Base-by-base conservation (phyloP, 1,140 invertebrate species). In the Hylaeus volcanicus region DNA sequence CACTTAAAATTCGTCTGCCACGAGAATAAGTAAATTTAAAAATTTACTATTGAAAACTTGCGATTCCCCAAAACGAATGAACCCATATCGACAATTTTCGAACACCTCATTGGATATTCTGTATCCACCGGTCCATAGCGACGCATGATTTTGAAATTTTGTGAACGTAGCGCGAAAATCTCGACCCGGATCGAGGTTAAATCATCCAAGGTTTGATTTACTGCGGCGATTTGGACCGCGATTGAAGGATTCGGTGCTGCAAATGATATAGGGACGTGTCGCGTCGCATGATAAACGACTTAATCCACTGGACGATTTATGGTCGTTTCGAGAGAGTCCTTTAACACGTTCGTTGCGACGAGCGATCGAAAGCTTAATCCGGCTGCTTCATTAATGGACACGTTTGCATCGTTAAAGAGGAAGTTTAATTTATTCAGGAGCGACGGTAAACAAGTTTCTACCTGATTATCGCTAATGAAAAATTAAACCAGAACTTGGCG, bases 221-320 rank as follows among this genome's bases (percentile, higher is more conserved):
- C 5, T 68, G 48, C n/a, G 8, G 58, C 14, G 60, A 48, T 56
- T 64, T 56, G 39, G 60, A 64, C 73, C 69, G 4, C 51, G 69
- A 73, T 65, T 9, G 76, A 79, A 73, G 70, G 74, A 68, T 69
- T 60, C 43, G 26, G 53, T 8, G 15, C 51, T n/a, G 26, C 26
- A 41, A 72, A 53, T 53, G 76, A 72, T 72, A 72, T 14, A 63
- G 48, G 4, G 58, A 63, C 68, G 76, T 58, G 58, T 55, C 58
- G 11, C 37, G 48, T 39, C 14, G n/a, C 39, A 64, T 78, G 76
- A 78, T 71, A 70, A 55, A 78, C 51, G 60, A 58, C 76, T 78
- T 72, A 53, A 72, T 78, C 76, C 37, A 55, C 45, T 78, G 39
- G 58, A 14, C 69, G 76, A 78, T 78, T 78, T 78, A 78, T 79